A percentile compares a stretch with the other conserved stretches of the same genome.
Evolutionary conservation across 2,888 invertebrate genomes (phyloP).

Genomic region (Antitype chi): DNA sequence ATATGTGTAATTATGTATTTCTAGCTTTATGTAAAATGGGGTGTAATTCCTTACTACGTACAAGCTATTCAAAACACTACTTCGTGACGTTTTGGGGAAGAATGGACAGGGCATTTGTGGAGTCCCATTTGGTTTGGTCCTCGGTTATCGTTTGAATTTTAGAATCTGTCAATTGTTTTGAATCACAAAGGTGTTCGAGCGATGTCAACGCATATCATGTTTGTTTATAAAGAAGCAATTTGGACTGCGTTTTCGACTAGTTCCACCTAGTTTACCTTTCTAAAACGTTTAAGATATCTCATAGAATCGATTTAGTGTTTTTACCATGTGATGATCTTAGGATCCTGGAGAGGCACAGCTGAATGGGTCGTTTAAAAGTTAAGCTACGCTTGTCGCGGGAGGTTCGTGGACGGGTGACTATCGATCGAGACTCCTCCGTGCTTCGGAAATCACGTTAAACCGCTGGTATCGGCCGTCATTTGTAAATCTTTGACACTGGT

Average conservation of each 20-base stretch:
- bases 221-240: neutral
- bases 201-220: neutral
- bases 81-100: neutral
- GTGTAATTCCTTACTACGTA: neutral
- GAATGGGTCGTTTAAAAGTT: no score
- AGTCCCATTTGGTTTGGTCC: neutral
- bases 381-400: no score
- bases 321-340: neutral
- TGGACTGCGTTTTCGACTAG: neutral
- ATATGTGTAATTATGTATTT: neutral
- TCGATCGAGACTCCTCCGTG: no score
- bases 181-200: neutral
- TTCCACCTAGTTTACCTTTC: neutral
- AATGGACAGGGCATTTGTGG: neutral
- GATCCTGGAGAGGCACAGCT: no score
- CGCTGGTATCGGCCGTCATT: no score
- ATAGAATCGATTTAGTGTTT: neutral
- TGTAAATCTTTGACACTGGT: no score
- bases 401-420: no score
- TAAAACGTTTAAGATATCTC: neutral
- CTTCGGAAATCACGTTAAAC: no score
- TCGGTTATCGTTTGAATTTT: neutral
- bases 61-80: neutral
- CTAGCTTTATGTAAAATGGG: neutral
- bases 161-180: constrained; percentile 20